These are phyloP conservation scores for Trileptium ribeirensis DNA, from an alignment of 2,888 invertebrate species.

Conservation along the genomic window DNA sequence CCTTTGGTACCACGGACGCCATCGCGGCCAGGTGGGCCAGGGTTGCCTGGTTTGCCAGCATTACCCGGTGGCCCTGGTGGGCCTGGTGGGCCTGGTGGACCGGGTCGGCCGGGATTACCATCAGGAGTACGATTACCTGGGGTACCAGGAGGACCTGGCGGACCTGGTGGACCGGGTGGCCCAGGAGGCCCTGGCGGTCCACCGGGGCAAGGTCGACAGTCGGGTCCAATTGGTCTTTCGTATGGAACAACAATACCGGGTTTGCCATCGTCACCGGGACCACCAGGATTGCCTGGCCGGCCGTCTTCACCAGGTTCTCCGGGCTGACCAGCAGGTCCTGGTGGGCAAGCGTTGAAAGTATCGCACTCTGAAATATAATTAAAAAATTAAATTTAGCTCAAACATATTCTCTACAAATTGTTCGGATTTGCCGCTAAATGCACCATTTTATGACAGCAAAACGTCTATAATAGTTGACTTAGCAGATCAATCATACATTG, in stretches of 20 bases:
- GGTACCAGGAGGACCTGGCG: not conserved
- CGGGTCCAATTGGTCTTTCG: not conserved
- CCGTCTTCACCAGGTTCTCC: not conserved
- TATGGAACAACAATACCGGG: not conserved
- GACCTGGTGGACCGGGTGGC: not conserved
- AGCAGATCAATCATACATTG: too few species aligned
- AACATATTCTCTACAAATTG: too few species aligned
- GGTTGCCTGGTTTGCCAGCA: not conserved
- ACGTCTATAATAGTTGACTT: too few species aligned
- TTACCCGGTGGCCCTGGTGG: not conserved
- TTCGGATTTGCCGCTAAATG: too few species aligned
- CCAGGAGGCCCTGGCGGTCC: not conserved
- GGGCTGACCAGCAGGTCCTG: not conserved
- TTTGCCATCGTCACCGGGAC: not conserved
- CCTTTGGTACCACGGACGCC: not conserved
- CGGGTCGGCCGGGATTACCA: not conserved
- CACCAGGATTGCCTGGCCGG: not conserved
- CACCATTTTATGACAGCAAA: too few species aligned
- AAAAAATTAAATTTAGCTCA: too few species aligned
- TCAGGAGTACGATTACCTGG: not conserved
- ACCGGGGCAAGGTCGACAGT: not conserved
- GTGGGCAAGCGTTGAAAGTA: not conserved
- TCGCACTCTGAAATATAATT: not conserved
- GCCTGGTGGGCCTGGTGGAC: not conserved
- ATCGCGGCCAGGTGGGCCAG: not conserved